Percentiles rank a stretch among this genome's conserved stretches.
These are phyloP conservation scores for Dendrolimus pini DNA, from an alignment of 2,888 invertebrate species.

Conservation along the genomic window DNA sequence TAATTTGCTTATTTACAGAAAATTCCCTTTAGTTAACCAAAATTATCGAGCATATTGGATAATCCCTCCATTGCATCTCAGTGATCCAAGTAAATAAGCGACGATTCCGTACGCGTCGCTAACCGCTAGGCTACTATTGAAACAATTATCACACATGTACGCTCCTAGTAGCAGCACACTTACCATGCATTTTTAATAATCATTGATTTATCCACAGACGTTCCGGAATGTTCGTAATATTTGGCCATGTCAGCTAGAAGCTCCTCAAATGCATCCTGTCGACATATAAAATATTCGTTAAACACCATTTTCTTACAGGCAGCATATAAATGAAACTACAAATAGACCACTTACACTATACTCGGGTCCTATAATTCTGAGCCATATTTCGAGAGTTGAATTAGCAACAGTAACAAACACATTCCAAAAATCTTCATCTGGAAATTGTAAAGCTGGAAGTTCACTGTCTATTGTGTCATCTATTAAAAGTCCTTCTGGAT, in stretches of 20 bases:
- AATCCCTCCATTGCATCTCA: no score
- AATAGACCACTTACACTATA: slow-evolving; percentile 72
- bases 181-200: slow-evolving; percentile 63
- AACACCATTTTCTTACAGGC: not conserved
- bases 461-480: slow-evolving; percentile 56
- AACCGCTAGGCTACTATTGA: no score
- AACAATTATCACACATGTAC: no score
- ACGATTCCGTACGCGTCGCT: no score
- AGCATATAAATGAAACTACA: not conserved
- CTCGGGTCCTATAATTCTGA: slow-evolving; percentile 78
- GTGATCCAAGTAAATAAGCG: no score
- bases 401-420: slow-evolving; percentile 78
- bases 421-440: slow-evolving; percentile 73
- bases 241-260: slow-evolving; percentile 69
- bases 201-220: slow-evolving; percentile 60
- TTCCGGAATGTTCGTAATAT: slow-evolving; percentile 55
- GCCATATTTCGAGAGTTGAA: slow-evolving; percentile 80
- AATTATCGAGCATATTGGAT: no score
- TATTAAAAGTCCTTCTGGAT: slow-evolving; percentile 21
- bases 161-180: slow-evolving; percentile 15
- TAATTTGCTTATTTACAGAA: no score
- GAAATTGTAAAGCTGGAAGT: slow-evolving; percentile 59
- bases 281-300: slow-evolving; percentile 7
- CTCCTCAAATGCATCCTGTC: slow-evolving; percentile 64
- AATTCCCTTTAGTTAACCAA: no score